Evolutionary conservation across 2,888 invertebrate genomes (phyloP).

Genomic region (Parelbella ahira): DNA sequence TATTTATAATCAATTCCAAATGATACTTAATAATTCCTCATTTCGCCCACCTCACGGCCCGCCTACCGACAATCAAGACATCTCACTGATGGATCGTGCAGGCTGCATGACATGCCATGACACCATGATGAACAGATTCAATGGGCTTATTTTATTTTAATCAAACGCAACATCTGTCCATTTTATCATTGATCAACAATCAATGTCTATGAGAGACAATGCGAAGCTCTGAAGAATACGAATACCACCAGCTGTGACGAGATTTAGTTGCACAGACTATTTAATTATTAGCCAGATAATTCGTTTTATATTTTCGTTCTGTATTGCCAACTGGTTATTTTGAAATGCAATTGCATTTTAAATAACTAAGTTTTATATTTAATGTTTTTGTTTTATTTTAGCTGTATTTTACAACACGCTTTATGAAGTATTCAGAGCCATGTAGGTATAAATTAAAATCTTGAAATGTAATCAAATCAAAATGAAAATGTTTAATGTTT

Average conservation of each 20-base stretch:
- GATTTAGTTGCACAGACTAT: constrained; percentile 6
- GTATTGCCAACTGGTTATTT: no score
- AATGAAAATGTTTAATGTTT: no score
- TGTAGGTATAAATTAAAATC: no score
- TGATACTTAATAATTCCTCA: constrained; percentile 1
- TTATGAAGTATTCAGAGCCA: no score
- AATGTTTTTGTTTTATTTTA: no score
- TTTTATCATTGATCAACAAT: constrained; percentile 43
- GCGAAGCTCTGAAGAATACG: constrained; percentile 15
- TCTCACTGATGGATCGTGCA: constrained; percentile 66
- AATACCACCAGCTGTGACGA: constrained; percentile 18
- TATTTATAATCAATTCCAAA: constrained; percentile 1
- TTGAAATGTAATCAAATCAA: no score
- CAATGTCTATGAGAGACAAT: constrained; percentile 28
- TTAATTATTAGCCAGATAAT: constrained; percentile 15
- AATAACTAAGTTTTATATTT: no score
- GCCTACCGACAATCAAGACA: constrained; percentile 53
- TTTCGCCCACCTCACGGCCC: constrained; percentile 7
- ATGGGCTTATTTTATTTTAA: constrained; percentile 42
- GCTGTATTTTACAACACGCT: no score
- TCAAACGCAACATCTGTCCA: constrained; percentile 45
- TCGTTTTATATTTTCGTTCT: constrained; percentile 10
- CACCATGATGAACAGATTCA: constrained; percentile 49
- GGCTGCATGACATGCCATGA: constrained; percentile 35
- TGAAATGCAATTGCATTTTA: no score